Base-by-base conservation (phyloP, 2,888 invertebrate genomes). In the Lepidocyrtinus sp. region DNA sequence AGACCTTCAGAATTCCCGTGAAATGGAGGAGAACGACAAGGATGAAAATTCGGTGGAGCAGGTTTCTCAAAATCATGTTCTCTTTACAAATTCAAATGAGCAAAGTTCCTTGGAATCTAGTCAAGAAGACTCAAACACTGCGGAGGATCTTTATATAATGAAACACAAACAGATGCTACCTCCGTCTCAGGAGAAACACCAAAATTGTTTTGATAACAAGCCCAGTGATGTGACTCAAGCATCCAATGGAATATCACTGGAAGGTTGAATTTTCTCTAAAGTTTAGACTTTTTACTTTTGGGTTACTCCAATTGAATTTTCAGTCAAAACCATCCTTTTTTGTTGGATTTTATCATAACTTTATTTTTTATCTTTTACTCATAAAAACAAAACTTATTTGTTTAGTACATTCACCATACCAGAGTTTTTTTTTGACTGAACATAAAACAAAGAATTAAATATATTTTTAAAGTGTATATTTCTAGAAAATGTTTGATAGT, bases 41-140 rank as follows among this genome's bases (percentile, higher is more conserved):
- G 59, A 50, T 12, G 21, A 59, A 12, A 59, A 59, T 59, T 59
- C 59, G 1, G 59, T 21, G 21, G 21, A 59, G 17, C 36, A 36
- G 12, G 36, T 36, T 36, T 36, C 36, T 36, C 27, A 5, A 36
- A 24, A 46, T 24, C 25, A 50, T 69, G 50, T 61, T 61, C 59
- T 59, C 59, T 22, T 26, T 59, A 22, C 63, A 27, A 69, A 63
- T 69, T 72, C 63, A 62, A 65, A 55, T 55, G 55, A 65, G 64
- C 22, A 71, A n/a, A 26, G 7, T 26, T 69, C 50, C 64, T 69
- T 50, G 15, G 70, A 64, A 63, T 71, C 76, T 77, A 77, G 76
- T 77, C 76, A 71, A 17, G 36, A 59, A 27, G 62, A 21, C 25
- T 55, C 71, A 1, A 24, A 71, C 36, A 62, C 17, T 59, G 36